Percentiles rank a stretch among this genome's conserved stretches.
Evolutionary conservation across 2,888 invertebrate species (phyloP).

Genomic region (Apamea epomidion): DNA sequence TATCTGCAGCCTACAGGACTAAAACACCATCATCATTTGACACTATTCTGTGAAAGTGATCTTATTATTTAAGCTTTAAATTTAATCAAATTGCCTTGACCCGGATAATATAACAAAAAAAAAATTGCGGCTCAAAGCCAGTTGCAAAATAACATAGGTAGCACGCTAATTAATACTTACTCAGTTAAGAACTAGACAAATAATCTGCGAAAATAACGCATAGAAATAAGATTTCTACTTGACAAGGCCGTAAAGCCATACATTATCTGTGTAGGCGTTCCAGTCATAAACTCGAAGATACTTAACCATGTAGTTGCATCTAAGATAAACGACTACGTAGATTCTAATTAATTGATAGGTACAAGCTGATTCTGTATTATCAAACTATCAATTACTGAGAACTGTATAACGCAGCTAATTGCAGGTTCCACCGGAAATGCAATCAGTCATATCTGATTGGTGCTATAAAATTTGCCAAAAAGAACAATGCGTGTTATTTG

Average conservation of each 20-base stretch:
- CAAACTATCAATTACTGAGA: conserved; percentile 13
- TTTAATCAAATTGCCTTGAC: conserved; percentile 21
- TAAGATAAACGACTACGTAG: conserved; percentile 37
- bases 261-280: conserved; percentile 2
- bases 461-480: conserved; percentile 36
- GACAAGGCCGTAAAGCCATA: neutral
- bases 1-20: conserved; percentile 72
- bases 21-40: conserved; percentile 42
- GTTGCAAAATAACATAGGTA: conserved; percentile 27
- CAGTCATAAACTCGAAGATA: conserved; percentile 25
- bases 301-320: neutral
- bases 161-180: neutral
- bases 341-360: conserved; percentile 37
- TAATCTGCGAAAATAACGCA: neutral
- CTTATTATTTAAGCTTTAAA: conserved; percentile 5
- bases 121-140: neutral
- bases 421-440: conserved; percentile 27
- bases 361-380: conserved; percentile 12
- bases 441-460: conserved; percentile 21
- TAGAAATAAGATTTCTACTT: conserved; percentile 7
- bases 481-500: conserved; percentile 25
- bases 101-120: conserved; percentile 10
- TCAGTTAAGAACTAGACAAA: neutral
- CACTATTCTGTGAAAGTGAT: conserved; percentile 26
- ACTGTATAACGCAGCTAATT: conserved; percentile 20